A percentile compares a stretch with the other conserved stretches of the same genome.
These are phyloP conservation scores for Alethe diademata DNA, from an alignment of 2,113 vertebrate species.

Conservation along the genomic window DNA sequence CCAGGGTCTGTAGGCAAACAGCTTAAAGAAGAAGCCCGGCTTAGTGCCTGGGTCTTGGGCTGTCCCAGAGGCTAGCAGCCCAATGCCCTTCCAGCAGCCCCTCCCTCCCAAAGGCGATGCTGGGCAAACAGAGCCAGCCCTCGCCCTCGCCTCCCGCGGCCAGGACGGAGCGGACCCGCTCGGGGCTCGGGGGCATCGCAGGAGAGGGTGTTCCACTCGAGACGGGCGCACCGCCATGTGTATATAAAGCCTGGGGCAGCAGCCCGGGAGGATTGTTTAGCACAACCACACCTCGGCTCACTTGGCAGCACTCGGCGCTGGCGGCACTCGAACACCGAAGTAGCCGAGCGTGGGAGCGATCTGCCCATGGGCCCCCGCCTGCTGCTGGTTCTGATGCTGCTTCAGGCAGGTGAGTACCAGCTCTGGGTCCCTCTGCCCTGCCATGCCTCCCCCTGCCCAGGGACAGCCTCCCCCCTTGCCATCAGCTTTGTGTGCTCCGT, in stretches of 20 bases:
- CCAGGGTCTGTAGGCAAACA: conserved; percentile 52
- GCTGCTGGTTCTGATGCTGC: conserved; percentile 6
- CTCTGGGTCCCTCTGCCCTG: not conserved
- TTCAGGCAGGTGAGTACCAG: conserved; percentile 55
- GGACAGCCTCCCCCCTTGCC: not conserved
- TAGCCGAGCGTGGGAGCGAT: not conserved
- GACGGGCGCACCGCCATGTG: not conserved
- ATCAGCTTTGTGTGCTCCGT: not conserved
- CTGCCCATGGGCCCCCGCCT: conserved; percentile 33
- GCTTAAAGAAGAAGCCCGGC: conserved; percentile 56
- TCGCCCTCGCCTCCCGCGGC: not conserved
- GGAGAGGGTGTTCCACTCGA: not conserved
- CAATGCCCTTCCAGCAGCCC: conserved; percentile 20
- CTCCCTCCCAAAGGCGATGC: conserved; percentile 22
- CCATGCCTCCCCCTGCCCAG: rapidly evolving
- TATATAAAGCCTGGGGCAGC: conserved; percentile 24
- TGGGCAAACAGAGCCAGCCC: not conserved
- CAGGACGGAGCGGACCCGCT: not conserved
- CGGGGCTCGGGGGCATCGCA: not conserved
- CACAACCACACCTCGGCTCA: not conserved
- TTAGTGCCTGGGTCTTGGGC: conserved; percentile 33
- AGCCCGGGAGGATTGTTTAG: not conserved
- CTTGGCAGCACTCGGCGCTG: not conserved
- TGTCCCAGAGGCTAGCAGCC: not conserved
- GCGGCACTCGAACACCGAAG: not conserved